Base-by-base conservation (phyloP, 2,113 vertebrate genomes). In the Dromas ardeola region DNA sequence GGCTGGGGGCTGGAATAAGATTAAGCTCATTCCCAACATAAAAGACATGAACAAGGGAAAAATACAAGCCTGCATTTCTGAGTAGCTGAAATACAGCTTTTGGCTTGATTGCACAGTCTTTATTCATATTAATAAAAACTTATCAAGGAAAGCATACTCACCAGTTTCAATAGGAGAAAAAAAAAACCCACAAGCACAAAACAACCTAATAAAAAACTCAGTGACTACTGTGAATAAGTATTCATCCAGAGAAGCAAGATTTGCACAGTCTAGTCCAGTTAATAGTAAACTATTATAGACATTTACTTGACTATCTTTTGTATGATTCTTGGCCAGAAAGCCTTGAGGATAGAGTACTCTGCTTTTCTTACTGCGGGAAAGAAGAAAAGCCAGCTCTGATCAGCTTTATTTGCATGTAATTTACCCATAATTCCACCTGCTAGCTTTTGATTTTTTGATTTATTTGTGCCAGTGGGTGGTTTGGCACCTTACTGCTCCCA, bases 361-460 rank as follows among this genome's bases (percentile, higher is more conserved):
- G 45, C 42, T 77, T 94, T 92, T 94, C 38, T 74, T 90, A 83
- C 32, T n/a, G 23, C 16, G 50, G 6, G 13, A 77, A 94, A 93
- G 71, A 86, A 90, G 90, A 94, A 92, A 97, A 96, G 67, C 67
- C 59, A 77, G 79, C 80, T 96, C 81, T 92, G 53, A 72, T 62
- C 58, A 83, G 55, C 50, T 55, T 88, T 62, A 95, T 96, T 96
- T 96, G 74, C 81, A 96, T 93, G 67, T 12, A 56, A 82, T 90
- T 96, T 94, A 92, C 90, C 92, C 97, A 95, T 70, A 94, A 94
- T 94, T 86, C 95, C 73, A 87, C 50, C 45, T 71, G 38, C 17
- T 25, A 78, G 59, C 74, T 93, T 97, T 96, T 95, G 82, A 94
- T 92, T 73, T 88, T 96, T 90, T 83, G 26, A 86, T 95, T 96